Evolutionary conservation across 2,797 vertebrate species (phyloP).

Genomic region (Myotis vivesi): DNA sequence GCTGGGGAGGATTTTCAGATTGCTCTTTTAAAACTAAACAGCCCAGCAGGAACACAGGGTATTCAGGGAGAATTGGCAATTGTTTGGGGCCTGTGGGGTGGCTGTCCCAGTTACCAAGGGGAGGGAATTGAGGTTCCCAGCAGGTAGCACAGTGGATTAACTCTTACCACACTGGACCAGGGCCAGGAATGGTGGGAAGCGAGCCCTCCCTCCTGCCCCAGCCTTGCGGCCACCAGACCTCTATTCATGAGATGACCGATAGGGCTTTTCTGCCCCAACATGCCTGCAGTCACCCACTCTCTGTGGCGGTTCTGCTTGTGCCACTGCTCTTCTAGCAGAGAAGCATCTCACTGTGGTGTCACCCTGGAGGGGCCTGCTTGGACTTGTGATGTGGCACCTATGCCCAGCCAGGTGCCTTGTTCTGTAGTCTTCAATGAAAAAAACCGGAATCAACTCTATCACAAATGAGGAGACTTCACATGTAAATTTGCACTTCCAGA

Average conservation of each 20-base stretch:
- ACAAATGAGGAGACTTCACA: background rate
- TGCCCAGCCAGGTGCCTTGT: background rate
- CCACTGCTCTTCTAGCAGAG: background rate
- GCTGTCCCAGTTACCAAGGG: conserved; percentile 20
- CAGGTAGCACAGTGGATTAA: background rate
- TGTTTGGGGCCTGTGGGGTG: background rate
- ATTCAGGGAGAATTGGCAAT: background rate
- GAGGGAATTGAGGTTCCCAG: background rate
- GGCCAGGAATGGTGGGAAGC: background rate
- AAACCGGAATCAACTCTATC: background rate
- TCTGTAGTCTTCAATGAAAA: background rate
- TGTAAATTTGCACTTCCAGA: background rate
- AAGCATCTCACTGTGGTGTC: background rate
- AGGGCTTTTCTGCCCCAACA: background rate
- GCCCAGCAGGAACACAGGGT: background rate
- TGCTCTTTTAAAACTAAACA: conserved; percentile 26
- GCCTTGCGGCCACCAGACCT: background rate
- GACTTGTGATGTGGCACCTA: too few species aligned
- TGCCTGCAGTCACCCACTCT: background rate
- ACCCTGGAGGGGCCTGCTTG: rapidly evolving
- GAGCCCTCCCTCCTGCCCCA: background rate
- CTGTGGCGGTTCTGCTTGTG: background rate
- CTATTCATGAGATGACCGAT: too few species aligned
- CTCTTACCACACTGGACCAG: background rate
- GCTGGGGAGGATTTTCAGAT: background rate